A percentile compares a stretch with the other conserved stretches of the same genome.
phyloP scores from a whole-genome alignment of 2,797 vertebrate genomes.

The Anas georgica region DNA sequence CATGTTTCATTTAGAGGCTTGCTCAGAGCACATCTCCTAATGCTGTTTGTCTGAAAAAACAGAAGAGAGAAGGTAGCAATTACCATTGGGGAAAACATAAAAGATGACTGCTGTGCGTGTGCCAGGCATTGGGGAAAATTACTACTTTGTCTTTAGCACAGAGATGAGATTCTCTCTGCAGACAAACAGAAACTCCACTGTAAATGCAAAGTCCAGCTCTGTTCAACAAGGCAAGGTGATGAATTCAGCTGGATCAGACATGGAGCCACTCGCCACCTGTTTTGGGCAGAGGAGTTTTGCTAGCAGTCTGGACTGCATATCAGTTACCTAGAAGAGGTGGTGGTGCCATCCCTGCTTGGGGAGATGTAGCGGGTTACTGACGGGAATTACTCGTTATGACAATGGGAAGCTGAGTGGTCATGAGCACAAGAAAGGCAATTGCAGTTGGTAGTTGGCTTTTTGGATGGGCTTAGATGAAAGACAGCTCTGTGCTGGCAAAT shows the following conservation, averaged over 20 bases:
- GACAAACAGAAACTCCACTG: conserved; percentile 38
- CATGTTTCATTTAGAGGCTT: conserved; percentile 52
- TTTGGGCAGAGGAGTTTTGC: conserved; percentile 1
- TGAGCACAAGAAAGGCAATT: not conserved
- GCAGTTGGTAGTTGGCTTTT: not conserved
- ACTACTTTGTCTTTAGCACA: conserved; percentile 60
- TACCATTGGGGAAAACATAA: conserved; percentile 60
- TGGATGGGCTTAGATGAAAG: not conserved
- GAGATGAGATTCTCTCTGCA: conserved; percentile 57
- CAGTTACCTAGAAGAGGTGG: not conserved
- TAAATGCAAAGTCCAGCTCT: conserved; percentile 24
- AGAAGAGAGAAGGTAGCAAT: conserved; percentile 58
- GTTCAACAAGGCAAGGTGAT: not conserved
- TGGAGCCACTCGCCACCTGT: not conserved
- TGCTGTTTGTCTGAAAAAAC: conserved; percentile 23
- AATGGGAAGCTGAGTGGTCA: not conserved
- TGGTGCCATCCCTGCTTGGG: not conserved
- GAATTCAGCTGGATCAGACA: conserved; percentile 30
- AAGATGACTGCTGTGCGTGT: conserved; percentile 43
- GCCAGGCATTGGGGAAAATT: conserved; percentile 54
- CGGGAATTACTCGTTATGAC: not conserved
- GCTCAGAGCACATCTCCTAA: conserved; percentile 47
- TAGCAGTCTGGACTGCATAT: not conserved
- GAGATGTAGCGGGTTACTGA: not conserved
- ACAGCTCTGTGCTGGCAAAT: not conserved